Percentiles rank a stretch among this genome's conserved stretches.
Evolutionary conservation across 2,113 vertebrate species (phyloP).

Genomic region (Anthoscopus minutus): DNA sequence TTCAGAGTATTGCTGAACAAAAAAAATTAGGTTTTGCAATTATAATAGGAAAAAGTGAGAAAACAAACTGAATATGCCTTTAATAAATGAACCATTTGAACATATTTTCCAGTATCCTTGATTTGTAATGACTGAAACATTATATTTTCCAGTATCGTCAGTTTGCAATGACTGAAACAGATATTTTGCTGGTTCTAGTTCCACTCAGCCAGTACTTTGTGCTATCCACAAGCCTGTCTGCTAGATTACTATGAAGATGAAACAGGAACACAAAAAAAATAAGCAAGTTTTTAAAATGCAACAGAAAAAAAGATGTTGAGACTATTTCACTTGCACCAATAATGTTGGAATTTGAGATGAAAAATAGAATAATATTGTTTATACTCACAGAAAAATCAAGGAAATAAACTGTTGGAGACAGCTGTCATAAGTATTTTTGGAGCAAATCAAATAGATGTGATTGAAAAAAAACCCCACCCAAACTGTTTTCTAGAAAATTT

Average conservation of each 20-base stretch:
- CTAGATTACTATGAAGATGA: not conserved
- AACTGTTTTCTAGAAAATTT: not conserved
- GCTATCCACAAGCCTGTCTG: not conserved
- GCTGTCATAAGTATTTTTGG: not conserved
- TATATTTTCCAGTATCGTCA: conserved; percentile 1
- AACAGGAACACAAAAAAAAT: not conserved
- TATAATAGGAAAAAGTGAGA: not conserved
- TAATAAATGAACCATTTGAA: not conserved
- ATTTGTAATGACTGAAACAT: not conserved
- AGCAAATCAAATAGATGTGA: not conserved
- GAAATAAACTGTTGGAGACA: not conserved
- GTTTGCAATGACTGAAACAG: conserved; percentile 21
- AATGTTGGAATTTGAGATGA: not conserved
- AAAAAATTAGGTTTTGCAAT: not conserved
- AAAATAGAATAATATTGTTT: not conserved
- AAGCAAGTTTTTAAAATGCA: not conserved
- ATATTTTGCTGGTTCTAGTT: not conserved
- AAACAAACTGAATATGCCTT: not conserved
- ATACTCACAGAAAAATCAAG: not conserved
- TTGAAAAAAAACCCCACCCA: not conserved
- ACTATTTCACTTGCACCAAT: not conserved
- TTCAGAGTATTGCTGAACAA: not conserved
- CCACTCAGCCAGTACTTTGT: not conserved
- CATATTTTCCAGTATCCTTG: not conserved
- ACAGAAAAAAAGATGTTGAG: not conserved